Base-by-base conservation (phyloP, 2,113 vertebrate genomes). In the Cichladusa arquata region DNA sequence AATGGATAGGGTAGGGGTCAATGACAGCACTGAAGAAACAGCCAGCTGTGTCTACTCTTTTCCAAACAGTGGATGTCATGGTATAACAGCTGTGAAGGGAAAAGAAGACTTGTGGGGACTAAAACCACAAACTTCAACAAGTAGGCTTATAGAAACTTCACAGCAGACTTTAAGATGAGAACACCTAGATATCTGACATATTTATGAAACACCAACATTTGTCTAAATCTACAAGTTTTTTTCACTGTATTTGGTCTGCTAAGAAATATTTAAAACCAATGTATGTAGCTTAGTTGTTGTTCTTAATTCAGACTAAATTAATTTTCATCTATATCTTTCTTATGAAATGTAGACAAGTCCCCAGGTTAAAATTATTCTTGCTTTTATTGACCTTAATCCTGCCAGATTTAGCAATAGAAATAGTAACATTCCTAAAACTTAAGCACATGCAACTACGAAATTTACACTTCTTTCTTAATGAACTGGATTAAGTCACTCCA, bases 1-100 rank as follows among this genome's bases (percentile, higher is more conserved):
- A 88, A 95, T 88, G 77, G 83, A 18, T 65, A 85, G 73, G 36
- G 50, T 71, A 81, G 86, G 31, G 82, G 80, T 94, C 83, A 95
- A n/a, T 53, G 69, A 45, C 57, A 79, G n/a, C 48, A 48, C 29
- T 67, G 61, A 94, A 78, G 51, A 79, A 86, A 67, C 25, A 74
- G 13, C 25, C 86, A 92, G 66, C 53, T 95, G 77, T 80, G 11
- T 61, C 78, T 92, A 6, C 28, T 91, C 69, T 95, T 93, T 76
- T 79, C 73, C 57, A 61, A 81, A 64, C 11, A 64, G 44, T 20
- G 61, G 8, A 44, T 78, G 18, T 67, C 47, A 26, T 12, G 36
- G 23, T 14, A 2, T 23, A 79, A 81, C 69, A 91, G 65, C 51
- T 89, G 77, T 82, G 34, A 26, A 69, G 20, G 57, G 66, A 89